Conservation (phyloP, 2,888 invertebrate genomes). For the Phrixothrix hirtus region DNA sequence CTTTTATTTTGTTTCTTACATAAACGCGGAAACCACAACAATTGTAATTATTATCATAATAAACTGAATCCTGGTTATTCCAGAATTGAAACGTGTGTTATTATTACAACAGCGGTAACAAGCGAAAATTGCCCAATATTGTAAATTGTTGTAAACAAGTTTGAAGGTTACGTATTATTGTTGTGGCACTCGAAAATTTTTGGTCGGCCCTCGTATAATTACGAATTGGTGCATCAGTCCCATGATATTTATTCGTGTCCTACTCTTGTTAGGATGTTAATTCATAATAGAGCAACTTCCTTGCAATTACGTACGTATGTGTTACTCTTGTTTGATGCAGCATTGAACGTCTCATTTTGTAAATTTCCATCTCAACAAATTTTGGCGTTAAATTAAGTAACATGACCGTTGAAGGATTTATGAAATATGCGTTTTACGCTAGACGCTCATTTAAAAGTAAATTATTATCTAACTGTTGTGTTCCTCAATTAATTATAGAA, state of each 20-base stretch:
- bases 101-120: too few species aligned
- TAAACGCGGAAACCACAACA: constrained; percentile 9
- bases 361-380: constrained; percentile 30
- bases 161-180: too few species aligned
- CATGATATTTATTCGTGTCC: constrained; percentile 14
- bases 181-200: too few species aligned
- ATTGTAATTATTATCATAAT: too few species aligned
- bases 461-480: constrained; percentile 3
- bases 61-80: too few species aligned
- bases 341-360: constrained; percentile 29
- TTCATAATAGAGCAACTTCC: constrained; percentile 29
- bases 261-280: constrained; percentile 22
- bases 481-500: background rate
- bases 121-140: too few species aligned
- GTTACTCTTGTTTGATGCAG: constrained; percentile 22
- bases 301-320: constrained; percentile 28
- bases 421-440: constrained; percentile 14
- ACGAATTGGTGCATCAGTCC: too few species aligned
- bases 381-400: constrained; percentile 34
- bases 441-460: constrained; percentile 10
- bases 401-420: constrained; percentile 18
- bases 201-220: too few species aligned
- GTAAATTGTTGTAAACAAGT: too few species aligned
- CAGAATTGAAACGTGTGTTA: too few species aligned
- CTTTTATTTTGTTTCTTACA: background rate